These are phyloP conservation scores for Orcinus orca DNA, from an alignment of 2,113 vertebrate genomes.

Conservation along the genomic window DNA sequence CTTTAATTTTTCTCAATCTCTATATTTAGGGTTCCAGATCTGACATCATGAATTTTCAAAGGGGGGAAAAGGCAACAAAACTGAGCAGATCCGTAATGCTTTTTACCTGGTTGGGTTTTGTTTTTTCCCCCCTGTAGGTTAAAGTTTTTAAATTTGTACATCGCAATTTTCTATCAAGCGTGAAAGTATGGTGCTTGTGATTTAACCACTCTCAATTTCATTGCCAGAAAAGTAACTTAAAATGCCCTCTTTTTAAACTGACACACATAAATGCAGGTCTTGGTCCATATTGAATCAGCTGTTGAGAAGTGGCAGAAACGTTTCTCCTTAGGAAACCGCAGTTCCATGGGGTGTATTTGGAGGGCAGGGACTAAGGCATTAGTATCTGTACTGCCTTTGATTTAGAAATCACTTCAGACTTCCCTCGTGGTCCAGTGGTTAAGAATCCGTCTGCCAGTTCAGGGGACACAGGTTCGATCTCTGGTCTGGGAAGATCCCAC, in stretches of 20 bases:
- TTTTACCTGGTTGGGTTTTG: neutral
- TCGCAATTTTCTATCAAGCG: neutral
- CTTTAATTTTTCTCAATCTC: neutral
- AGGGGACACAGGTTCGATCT: no score
- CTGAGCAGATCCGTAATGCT: neutral
- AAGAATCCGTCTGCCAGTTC: no score
- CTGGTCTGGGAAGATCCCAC: no score
- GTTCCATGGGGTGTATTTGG: rapidly evolving
- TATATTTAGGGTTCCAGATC: neutral
- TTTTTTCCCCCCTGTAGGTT: neutral
- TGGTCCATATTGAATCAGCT: neutral
- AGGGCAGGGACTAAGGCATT: neutral
- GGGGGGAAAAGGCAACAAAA: neutral
- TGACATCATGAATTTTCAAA: neutral
- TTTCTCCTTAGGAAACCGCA: neutral
- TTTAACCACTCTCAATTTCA: neutral
- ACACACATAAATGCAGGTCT: neutral
- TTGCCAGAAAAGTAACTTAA: neutral
- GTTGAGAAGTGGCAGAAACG: neutral
- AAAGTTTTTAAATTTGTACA: neutral
- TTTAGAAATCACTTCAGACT: neutral
- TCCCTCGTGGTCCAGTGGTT: no score
- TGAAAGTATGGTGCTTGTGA: neutral
- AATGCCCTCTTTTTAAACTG: neutral
- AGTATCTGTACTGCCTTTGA: rapidly evolving